Percentiles rank a stretch among this genome's conserved stretches.
Conservation (phyloP, 2,797 vertebrate genomes). For the Rhinatrema bivittatum region DNA sequence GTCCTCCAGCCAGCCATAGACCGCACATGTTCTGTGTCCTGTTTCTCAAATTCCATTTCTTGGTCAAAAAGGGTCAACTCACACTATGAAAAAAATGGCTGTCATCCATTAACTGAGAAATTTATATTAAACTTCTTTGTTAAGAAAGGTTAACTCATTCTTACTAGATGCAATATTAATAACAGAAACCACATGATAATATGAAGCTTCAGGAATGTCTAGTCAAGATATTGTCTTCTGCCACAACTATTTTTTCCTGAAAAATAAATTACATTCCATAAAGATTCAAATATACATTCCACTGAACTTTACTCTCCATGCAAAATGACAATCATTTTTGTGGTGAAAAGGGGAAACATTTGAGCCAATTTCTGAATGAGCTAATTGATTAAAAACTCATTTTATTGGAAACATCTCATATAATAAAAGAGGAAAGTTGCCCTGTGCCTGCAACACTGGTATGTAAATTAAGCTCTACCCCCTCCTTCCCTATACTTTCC, state of each 20-base stretch:
- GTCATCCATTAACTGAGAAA: no score
- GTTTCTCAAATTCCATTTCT: neutral
- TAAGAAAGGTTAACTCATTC: constrained; percentile 1
- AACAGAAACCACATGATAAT: constrained; percentile 3
- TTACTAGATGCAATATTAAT: neutral
- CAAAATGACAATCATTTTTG: neutral
- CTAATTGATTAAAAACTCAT: accelerated
- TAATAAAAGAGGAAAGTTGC: no score
- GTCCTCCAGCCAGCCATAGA: no score
- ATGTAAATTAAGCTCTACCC: no score
- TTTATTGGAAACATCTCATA: no score
- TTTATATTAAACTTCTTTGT: neutral
- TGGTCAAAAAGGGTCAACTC: neutral
- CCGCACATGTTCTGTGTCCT: no score
- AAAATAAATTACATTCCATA: no score
- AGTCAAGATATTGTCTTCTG: constrained; percentile 10
- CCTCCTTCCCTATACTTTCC: no score
- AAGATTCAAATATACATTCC: constrained; percentile 5
- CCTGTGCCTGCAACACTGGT: no score
- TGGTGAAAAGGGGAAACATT: constrained; percentile 2
- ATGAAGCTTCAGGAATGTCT: neutral
- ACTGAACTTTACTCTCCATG: neutral
- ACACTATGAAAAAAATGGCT: neutral
- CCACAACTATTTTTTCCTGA: constrained; percentile 10
- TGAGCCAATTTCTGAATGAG: neutral